Evolutionary conservation across 2,797 vertebrate species (phyloP), one percentile per base, ranked within the genome.

Genomic region (Tenualosa thibaudeaui): DNA sequence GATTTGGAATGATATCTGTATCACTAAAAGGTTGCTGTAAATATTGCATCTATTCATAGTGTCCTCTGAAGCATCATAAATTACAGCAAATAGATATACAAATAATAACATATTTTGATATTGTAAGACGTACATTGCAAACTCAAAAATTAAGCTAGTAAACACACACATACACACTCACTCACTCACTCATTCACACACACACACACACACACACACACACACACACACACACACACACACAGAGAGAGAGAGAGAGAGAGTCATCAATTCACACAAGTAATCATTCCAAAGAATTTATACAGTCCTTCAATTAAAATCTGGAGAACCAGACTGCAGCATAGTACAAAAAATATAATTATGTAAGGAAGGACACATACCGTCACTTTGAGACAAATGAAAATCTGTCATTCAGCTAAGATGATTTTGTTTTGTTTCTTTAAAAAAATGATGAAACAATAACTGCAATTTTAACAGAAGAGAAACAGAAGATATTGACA

Each of bases 401-500:
- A 68, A 10, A 13, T 37, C 62, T 68, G 13, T 68, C 5, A 31
- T 26, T 31, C 62, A 68, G 62, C 62, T 31, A 5, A 13, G 62
- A 31, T 31, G 31, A 31, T 68, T 68, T 68, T 37, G 9, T 37
- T 13, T 31, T 31, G 0, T 31, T 31, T n/a, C n/a, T 31, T 31
- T 26, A 26, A 9, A 65, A 24, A 65, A 82, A 22, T 49, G 62
- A 22, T 60, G 81, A 46, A 84, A 84, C 51, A 31, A 86, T 75
- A 82, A 88, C 82, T 37, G 86, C 86, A 84, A 81, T 24, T 8
- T 3, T 24, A 82, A 82, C 54, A 19, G 17, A 56, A 19, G 17
- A 56, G 54, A 86, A 84, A 53, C 26, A 56, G 17, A 22, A 22
- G 17, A 85, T 85, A 85, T 87, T 49, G 7, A 49, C 22, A 24